Base-by-base conservation (phyloP, 1,140 invertebrate genomes). In the Carcinoscorpius rotundicauda region DNA sequence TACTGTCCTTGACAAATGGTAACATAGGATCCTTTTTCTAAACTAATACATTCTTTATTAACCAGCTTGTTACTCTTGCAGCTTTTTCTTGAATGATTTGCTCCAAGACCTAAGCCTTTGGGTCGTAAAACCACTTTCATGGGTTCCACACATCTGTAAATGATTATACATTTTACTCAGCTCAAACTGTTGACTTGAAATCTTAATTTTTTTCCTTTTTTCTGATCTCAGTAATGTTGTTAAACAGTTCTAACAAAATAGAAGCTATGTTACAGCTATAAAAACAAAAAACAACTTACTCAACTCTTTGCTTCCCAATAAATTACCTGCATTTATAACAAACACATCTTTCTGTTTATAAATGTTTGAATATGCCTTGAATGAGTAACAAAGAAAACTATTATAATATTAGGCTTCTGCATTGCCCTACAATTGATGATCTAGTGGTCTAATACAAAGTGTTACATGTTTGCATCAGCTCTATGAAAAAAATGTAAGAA, bases 81-180 rank as follows among this genome's bases (percentile, higher is more conserved):
- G 70, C 64, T 62, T 75, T 69, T 59, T 72, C 74, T 76, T 72
- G 58, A 80, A 76, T 76, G 86, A 69, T 89, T 88, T 49, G 92
- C 93, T 4, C 94, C 94, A 52, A 98, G 77, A 0, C 94, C 94
- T 75, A 97, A 82, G 4, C 93, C 93, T 81, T 90, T 93, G 1
- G 93, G 91, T 67, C 93, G 79, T 49, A 89, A 69, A 69, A 81
- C 77, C 50, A 85, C 84, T 71, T 82, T 76, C 66, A 80, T 72
- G 58, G 81, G 75, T 62, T 76, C 73, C 5, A 84, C 77, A 53
- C 81, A 57, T 72, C 81, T 84, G 63, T 58, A 73, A 76, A 53
- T 60, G 48, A n/a, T 49, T 10, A 29, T 6, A 59, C 49, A 55
- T 56, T 49, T 49, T 49, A 61, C 10, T 51, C 6, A 29, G 52